Percentiles rank a stretch among this genome's conserved stretches.
Conservation (phyloP, 2,888 invertebrate species). For the Dichetophora obliterata region DNA sequence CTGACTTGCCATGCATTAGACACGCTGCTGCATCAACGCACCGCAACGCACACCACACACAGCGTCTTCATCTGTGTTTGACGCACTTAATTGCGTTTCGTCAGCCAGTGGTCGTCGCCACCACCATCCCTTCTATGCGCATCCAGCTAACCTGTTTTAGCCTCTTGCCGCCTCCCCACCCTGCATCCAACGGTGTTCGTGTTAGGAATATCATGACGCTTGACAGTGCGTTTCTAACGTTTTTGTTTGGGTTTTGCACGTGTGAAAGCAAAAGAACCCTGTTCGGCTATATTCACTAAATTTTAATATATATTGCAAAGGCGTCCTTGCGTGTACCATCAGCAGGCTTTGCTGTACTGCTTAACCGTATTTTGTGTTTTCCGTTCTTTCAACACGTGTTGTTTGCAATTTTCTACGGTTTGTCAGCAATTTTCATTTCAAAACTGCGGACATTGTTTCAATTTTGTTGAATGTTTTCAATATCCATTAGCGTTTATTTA, state of each 20-base stretch:
- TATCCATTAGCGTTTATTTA: too few relatives aligned
- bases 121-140: constrained; percentile 9
- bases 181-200: too few relatives aligned
- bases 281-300: neutral
- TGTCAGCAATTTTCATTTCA: constrained; percentile 38
- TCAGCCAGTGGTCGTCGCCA: neutral
- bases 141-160: neutral
- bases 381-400: neutral
- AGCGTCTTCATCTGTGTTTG: constrained; percentile 15
- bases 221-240: too few relatives aligned
- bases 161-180: too few relatives aligned
- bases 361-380: neutral
- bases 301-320: neutral
- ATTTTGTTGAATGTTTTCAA: neutral
- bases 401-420: constrained; percentile 32
- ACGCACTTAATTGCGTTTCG: constrained; percentile 23
- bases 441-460: neutral
- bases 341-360: neutral
- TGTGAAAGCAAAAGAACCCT: neutral
- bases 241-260: too few relatives aligned
- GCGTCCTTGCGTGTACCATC: neutral
- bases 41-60: neutral
- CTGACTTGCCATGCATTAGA: neutral
- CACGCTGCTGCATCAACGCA: constrained; percentile 4
- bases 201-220: too few relatives aligned